phyloP scores from a whole-genome alignment of 2,888 invertebrate species.

The Synanthedon vespiformis region DNA sequence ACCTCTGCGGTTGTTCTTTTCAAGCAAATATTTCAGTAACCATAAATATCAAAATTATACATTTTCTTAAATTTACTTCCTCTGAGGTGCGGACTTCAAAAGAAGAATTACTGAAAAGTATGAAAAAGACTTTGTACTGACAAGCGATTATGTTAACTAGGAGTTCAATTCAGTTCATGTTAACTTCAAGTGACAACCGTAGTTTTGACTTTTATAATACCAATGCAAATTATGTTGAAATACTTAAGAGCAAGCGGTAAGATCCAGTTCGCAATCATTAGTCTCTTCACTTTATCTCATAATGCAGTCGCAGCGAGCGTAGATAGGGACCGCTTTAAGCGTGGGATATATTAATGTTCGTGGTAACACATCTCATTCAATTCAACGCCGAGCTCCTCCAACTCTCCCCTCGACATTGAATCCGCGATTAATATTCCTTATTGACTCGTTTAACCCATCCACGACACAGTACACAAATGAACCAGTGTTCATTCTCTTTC shows the following conservation, averaged over 20 bases:
- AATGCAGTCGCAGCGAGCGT: background rate
- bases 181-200: background rate
- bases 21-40: too few species aligned
- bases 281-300: background rate
- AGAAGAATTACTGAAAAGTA: too few species aligned
- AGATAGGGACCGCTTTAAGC: slow-evolving; percentile 1
- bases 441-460: slow-evolving; percentile 16
- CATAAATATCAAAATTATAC: too few species aligned
- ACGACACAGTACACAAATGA: background rate
- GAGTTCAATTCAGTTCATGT: too few species aligned
- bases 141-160: too few species aligned
- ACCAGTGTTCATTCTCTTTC: background rate
- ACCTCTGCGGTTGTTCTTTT: too few species aligned
- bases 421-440: slow-evolving; percentile 28
- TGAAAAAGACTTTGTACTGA: too few species aligned
- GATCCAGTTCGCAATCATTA: background rate
- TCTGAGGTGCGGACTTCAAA: too few species aligned
- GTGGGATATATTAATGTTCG: slow-evolving; percentile 12
- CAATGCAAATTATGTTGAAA: background rate
- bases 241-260: background rate
- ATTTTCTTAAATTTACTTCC: too few species aligned
- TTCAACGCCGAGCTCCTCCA: slow-evolving; percentile 14
- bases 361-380: slow-evolving; percentile 13
- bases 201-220: background rate
- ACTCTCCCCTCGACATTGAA: slow-evolving; percentile 9